Evolutionary conservation across 2,113 vertebrate species (phyloP).

Genomic region (Xiphophorus maculatus): DNA sequence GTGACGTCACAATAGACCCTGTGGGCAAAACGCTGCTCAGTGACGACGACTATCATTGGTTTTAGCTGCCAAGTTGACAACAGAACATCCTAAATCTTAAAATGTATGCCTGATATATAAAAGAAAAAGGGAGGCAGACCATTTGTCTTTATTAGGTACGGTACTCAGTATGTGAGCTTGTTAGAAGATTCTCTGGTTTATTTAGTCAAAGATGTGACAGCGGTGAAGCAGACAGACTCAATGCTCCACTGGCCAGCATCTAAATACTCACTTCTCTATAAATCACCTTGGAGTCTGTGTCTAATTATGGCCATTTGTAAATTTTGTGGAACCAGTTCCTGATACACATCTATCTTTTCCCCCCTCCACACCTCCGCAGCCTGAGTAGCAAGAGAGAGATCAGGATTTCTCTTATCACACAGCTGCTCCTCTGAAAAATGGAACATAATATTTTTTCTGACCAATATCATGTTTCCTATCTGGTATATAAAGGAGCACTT

Average conservation of each 20-base stretch:
- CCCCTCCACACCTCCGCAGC: neutral
- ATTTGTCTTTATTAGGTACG: neutral
- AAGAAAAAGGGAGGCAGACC: neutral
- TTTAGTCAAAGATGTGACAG: constrained; percentile 16
- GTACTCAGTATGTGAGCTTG: neutral
- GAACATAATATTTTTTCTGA: neutral
- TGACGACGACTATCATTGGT: too few species aligned
- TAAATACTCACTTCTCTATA: constrained; percentile 14
- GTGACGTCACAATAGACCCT: too few species aligned
- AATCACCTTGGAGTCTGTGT: constrained; percentile 13
- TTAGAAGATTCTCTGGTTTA: constrained; percentile 23
- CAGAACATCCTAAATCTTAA: too few species aligned
- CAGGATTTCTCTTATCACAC: neutral
- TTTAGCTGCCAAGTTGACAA: too few species aligned
- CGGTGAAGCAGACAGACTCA: neutral
- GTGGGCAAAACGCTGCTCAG: too few species aligned
- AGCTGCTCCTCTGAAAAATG: neutral
- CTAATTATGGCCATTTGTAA: constrained; percentile 34
- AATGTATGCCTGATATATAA: too few species aligned
- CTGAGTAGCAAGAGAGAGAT: neutral
- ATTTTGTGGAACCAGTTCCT: neutral
- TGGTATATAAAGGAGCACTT: too few species aligned
- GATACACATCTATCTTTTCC: constrained; percentile 18
- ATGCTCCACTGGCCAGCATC: constrained; percentile 1
- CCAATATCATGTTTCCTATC: neutral